These are phyloP conservation scores for Acridotheres tristis DNA, from an alignment of 2,797 vertebrate species.

Conservation along the genomic window DNA sequence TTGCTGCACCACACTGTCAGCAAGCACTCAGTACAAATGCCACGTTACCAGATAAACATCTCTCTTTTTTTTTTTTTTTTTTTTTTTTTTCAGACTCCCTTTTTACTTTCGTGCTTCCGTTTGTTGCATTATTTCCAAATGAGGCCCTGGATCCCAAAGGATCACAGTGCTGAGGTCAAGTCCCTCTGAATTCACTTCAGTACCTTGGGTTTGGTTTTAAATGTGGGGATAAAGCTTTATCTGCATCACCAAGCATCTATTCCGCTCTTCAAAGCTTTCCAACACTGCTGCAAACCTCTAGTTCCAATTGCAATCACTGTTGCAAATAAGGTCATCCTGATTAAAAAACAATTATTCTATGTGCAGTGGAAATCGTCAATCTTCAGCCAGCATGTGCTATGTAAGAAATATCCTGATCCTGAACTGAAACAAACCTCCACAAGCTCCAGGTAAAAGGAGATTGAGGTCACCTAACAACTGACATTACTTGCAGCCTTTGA, in stretches of 20 bases:
- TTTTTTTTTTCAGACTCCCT: background rate
- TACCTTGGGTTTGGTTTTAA: background rate
- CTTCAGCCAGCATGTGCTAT: background rate
- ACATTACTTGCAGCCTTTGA: constrained; percentile 12
- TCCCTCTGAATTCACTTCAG: background rate
- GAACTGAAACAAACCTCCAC: background rate
- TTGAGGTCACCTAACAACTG: constrained; percentile 5
- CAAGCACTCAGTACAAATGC: constrained; percentile 26
- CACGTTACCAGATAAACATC: background rate
- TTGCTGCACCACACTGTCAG: constrained; percentile 36
- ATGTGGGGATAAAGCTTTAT: background rate
- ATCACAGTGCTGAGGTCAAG: background rate
- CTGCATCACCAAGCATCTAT: background rate
- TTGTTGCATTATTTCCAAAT: background rate
- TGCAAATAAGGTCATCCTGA: constrained; percentile 32
- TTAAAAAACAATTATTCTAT: background rate
- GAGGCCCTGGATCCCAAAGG: background rate
- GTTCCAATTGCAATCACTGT: fast-evolving
- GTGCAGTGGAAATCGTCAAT: background rate
- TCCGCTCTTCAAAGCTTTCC: background rate
- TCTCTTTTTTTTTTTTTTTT: background rate
- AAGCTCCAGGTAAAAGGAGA: constrained; percentile 12
- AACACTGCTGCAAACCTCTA: background rate
- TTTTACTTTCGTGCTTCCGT: background rate
- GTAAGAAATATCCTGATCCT: background rate